Conservation (phyloP, 2,797 vertebrate species). For the Sylvilagus floridanus region DNA sequence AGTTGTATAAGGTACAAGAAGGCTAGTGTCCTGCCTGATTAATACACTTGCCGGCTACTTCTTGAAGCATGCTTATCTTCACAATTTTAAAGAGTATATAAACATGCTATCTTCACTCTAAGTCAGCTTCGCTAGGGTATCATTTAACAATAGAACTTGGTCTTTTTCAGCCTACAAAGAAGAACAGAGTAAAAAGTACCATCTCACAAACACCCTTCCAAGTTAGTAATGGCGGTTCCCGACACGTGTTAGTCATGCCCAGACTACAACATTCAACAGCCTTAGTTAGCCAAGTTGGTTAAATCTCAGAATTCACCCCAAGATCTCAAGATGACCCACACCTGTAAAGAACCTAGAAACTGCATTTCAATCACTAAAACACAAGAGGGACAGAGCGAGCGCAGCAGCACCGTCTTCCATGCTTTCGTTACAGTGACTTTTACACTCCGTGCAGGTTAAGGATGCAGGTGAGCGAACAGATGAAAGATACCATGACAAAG, state of each 20-base stretch:
- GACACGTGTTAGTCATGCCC: slow-evolving; percentile 75
- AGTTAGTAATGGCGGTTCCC: slow-evolving; percentile 73
- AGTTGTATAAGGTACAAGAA: background rate
- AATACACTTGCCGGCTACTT: background rate
- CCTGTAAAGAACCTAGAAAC: slow-evolving; percentile 73
- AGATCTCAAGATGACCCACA: slow-evolving; percentile 55
- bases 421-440: slow-evolving; percentile 71
- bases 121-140: background rate
- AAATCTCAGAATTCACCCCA: slow-evolving; percentile 66
- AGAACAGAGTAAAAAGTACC: slow-evolving; percentile 53
- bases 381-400: background rate
- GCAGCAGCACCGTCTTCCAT: background rate
- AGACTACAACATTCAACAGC: slow-evolving; percentile 67
- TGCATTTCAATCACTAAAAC: slow-evolving; percentile 32
- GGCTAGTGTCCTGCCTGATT: background rate
- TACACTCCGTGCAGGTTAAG: slow-evolving; percentile 58
- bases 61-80: slow-evolving; percentile 54
- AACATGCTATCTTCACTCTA: slow-evolving; percentile 34
- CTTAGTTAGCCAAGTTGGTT: slow-evolving; percentile 59
- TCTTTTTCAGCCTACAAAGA: slow-evolving; percentile 30
- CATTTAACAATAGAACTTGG: background rate
- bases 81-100: slow-evolving; percentile 47
- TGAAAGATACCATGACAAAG: slow-evolving; percentile 67
- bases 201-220: background rate
- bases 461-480: slow-evolving; percentile 39